Evolutionary conservation across 2,888 invertebrate species (phyloP).

Genomic region (Syrphus vitripennis): DNA sequence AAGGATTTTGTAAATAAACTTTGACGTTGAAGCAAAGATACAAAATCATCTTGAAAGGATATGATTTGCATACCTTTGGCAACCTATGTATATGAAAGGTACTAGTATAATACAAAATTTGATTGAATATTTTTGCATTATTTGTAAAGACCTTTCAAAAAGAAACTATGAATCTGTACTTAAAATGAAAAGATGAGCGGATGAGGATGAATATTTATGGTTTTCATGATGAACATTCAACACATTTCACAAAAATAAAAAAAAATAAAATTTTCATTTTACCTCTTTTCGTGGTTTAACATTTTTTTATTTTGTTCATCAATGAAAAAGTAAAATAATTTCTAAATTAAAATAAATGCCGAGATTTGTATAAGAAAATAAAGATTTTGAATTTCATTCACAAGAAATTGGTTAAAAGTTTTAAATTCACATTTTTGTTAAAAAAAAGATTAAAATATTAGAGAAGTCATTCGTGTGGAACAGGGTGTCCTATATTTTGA

Average conservation of each 20-base stretch:
- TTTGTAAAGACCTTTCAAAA: not conserved
- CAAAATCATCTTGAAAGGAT: not conserved
- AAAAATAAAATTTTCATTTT: too few relatives aligned
- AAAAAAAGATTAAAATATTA: too few relatives aligned
- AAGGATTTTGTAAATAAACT: not conserved
- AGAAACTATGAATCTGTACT: not conserved
- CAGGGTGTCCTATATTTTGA: too few relatives aligned
- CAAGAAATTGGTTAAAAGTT: too few relatives aligned
- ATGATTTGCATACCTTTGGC: not conserved
- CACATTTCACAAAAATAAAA: too few relatives aligned
- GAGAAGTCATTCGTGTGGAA: too few relatives aligned
- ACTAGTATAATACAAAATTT: not conserved
- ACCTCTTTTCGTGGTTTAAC: too few relatives aligned
- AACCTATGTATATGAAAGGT: not conserved
- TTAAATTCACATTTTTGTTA: too few relatives aligned
- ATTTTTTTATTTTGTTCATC: too few relatives aligned
- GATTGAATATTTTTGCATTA: slow-evolving; percentile 3
- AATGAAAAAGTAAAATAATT: not conserved
- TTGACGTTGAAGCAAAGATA: not conserved
- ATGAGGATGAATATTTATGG: not conserved
- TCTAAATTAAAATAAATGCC: too few relatives aligned
- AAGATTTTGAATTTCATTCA: too few relatives aligned
- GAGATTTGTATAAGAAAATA: too few relatives aligned
- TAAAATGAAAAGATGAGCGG: not conserved
- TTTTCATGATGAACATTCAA: not conserved